phyloP scores from a whole-genome alignment of 2,888 invertebrate species.

The Epirrhoe alternata region DNA sequence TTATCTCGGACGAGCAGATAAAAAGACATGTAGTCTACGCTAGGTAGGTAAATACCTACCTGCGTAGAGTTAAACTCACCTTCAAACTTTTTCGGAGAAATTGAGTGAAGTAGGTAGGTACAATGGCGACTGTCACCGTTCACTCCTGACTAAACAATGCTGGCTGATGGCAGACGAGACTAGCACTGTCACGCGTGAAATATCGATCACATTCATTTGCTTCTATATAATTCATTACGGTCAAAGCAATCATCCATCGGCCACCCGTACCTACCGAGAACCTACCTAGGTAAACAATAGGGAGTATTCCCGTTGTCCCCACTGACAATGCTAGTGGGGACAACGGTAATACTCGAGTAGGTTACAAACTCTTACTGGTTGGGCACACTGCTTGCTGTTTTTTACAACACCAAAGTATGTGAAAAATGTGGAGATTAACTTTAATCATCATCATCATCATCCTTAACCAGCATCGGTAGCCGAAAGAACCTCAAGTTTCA shows the following conservation, averaged over 20 bases:
- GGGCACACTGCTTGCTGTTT: no score
- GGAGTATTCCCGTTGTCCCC: no score
- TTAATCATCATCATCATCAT: no score
- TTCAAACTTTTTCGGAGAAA: background rate
- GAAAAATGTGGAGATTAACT: no score
- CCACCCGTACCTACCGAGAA: background rate
- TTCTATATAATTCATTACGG: constrained; percentile 45
- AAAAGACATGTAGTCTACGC: background rate
- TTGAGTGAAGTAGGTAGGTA: background rate
- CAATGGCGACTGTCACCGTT: constrained; percentile 53
- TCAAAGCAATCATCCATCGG: constrained; percentile 2
- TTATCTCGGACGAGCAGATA: no score
- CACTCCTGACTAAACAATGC: constrained; percentile 58
- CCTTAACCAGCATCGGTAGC: no score
- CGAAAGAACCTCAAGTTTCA: no score
- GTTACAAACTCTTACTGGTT: no score
- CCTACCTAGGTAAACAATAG: no score
- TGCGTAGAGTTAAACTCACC: background rate
- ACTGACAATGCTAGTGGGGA: no score
- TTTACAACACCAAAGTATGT: no score
- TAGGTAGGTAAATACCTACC: background rate
- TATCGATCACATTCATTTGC: constrained; percentile 61
- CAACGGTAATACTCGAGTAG: background rate
- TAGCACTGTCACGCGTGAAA: constrained; percentile 49
- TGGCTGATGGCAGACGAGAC: constrained; percentile 42